Base-by-base conservation (phyloP, 2,113 vertebrate species). In the Nothocercus nigrocapillus region DNA sequence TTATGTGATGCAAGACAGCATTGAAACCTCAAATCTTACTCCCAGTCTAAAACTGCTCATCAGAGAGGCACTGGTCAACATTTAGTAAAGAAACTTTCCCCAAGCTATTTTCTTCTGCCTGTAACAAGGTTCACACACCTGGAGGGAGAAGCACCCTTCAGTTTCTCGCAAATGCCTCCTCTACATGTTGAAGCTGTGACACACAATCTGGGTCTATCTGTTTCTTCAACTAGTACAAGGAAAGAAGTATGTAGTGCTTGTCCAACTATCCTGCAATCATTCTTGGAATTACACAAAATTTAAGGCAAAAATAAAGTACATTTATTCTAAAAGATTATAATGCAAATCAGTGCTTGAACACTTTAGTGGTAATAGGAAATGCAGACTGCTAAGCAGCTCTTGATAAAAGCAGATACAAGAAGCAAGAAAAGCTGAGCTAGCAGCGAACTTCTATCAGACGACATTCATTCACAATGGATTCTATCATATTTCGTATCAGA, bases 91-190 rank as follows among this genome's bases (percentile, higher is more conserved):
- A 28, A 85, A 9, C 10, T 73, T 38, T 66, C 24, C 45, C 19
- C 54, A 44, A 56, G 42, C 19, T 3, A 20, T 56, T 74, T 81
- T 36, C 67, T 21, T 53, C 16, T 74, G 7, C 17, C 38, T 44
- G 40, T 45, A 69, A 14, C 38, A 69, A 82, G 21, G 11, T 14
- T 78, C 44, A 51, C 27, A 56, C 4, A 19, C 4, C 5, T 13
- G 15, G 6, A 56, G 78, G 79, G 32, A 69, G 49, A 88, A 61
- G 16, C 27, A 54, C 21, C 19, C 77, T 44, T 5, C 3, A 3
- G 0, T 40, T 77, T 61, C 61, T 56, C 9, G 27, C 54, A 18
- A 38, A 61, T 1, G 0, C 13, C 30, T 15, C 21, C 13, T 22
- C 6, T 21, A 47, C 25, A 7, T 44, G 17, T 30, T 81, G 32